phyloP scores from a whole-genome alignment of 2,113 vertebrate species.

The Montifringilla adamsi region DNA sequence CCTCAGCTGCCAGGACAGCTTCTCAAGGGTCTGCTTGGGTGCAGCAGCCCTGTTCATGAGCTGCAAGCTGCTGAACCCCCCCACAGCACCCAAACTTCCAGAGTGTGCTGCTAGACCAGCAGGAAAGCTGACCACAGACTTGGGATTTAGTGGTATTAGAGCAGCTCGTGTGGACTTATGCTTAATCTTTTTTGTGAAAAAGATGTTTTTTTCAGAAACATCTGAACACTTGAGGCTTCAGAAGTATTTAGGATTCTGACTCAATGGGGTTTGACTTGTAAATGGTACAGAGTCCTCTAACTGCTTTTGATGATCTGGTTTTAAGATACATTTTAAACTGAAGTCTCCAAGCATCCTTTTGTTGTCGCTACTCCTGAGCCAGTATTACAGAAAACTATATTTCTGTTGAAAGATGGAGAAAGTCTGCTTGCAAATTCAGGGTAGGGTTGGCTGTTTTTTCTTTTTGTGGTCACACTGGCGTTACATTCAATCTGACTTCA shows the following conservation, averaged over 20 bases:
- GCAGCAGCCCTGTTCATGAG: fast-evolving
- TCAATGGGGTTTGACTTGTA: background rate
- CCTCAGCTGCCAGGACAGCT: background rate
- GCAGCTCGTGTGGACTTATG: background rate
- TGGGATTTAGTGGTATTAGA: background rate
- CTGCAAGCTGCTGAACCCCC: background rate
- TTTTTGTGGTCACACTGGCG: background rate
- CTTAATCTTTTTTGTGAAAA: background rate
- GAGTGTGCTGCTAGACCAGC: background rate
- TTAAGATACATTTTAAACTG: background rate
- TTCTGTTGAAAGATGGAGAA: background rate
- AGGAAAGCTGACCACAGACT: background rate
- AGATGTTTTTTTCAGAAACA: background rate
- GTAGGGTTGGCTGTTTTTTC: background rate
- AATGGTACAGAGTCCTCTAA: background rate
- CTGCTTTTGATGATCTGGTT: background rate
- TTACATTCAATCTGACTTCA: background rate
- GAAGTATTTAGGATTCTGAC: background rate
- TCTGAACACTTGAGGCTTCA: background rate
- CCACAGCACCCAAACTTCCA: fast-evolving
- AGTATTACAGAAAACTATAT: background rate
- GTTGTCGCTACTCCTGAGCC: background rate
- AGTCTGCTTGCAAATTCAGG: background rate
- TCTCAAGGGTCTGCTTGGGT: background rate
- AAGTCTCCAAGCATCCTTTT: background rate